A percentile compares a stretch with the other conserved stretches of the same genome.
Conservation (phyloP, 2,888 invertebrate genomes). For the Cephus pulcher region DNA sequence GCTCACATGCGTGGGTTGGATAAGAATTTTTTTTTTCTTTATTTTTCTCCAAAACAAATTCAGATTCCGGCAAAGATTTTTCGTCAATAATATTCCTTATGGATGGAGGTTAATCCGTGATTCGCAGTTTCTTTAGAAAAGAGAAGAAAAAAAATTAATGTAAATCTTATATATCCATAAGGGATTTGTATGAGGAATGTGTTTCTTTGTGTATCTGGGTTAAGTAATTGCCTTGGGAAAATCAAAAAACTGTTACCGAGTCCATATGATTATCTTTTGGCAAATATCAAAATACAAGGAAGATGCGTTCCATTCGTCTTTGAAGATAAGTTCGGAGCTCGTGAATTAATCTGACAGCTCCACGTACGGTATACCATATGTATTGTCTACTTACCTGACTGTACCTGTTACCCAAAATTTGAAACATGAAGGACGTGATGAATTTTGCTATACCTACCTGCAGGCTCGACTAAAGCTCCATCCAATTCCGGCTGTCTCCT, state of each 20-base stretch:
- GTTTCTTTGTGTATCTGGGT: not conserved
- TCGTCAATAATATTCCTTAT: not conserved
- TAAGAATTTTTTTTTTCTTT: not conserved
- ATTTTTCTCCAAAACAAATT: not conserved
- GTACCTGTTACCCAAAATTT: not conserved
- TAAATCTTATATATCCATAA: not conserved
- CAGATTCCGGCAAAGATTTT: not conserved
- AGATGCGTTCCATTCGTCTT: too few species aligned
- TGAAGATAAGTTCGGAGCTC: too few species aligned
- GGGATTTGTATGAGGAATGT: not conserved
- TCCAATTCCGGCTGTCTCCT: conserved; percentile 1
- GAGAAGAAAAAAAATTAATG: not conserved
- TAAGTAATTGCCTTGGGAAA: not conserved
- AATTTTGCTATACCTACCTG: not conserved
- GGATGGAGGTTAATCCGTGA: not conserved
- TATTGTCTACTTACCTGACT: not conserved
- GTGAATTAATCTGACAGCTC: too few species aligned
- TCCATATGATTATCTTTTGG: not conserved
- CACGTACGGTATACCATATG: too few species aligned
- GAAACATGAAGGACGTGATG: not conserved
- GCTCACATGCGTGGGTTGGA: not conserved
- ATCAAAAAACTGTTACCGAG: not conserved
- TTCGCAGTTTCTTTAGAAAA: not conserved
- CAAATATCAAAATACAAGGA: not conserved
- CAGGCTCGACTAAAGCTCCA: not conserved